Base-by-base conservation (phyloP, 2,113 vertebrate genomes). In the Megaleporinus macrocephalus region DNA sequence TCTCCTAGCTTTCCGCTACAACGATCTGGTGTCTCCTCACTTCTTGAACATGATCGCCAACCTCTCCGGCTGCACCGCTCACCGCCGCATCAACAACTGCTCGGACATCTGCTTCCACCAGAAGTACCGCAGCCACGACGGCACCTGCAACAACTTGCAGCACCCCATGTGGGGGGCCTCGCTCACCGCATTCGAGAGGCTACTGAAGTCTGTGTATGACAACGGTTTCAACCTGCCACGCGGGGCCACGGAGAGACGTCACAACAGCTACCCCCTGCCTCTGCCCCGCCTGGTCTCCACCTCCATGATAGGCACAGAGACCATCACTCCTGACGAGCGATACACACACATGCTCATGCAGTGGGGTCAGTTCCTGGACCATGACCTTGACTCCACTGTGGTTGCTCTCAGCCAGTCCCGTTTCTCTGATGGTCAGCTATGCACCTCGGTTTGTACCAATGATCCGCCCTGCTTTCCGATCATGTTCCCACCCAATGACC, bases 311-410 rank as follows among this genome's bases (percentile, higher is more conserved):
- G 98, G 97, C n/a, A 95, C 98, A 0, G 97, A 99, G 92, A 92
- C 94, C 0, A 81, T 99, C 83, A 99, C 97, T 0, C 96, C 97
- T 0, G 98, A 99, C 0, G 94, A 94, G 70, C 95, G 95, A 59
- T 98, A 96, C 92, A 99, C 97, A 0, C 98, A 99, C 91, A 98
- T 99, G 95, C 92, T 98, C 11, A 99, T 99, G 98, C 98, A 99
- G 87, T 99, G 98, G 98, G 98, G 98, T 41, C 98, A 99, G 91
- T 99, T 99, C 86, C 92, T 99, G 3, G 98, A 99, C 91, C 98
- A 99, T 0, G 98, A 99, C 85, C 86, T 99, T 85, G 98, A 99
- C 88, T 95, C 96, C 3, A 99, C 98, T 0, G 98, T 99, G 81
- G 96, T 90, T 12, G 95, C 98, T 0, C 93, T 99, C 62, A 99